Evolutionary conservation across 1,140 invertebrate species (phyloP).

Genomic region (Drosophila cardini): DNA sequence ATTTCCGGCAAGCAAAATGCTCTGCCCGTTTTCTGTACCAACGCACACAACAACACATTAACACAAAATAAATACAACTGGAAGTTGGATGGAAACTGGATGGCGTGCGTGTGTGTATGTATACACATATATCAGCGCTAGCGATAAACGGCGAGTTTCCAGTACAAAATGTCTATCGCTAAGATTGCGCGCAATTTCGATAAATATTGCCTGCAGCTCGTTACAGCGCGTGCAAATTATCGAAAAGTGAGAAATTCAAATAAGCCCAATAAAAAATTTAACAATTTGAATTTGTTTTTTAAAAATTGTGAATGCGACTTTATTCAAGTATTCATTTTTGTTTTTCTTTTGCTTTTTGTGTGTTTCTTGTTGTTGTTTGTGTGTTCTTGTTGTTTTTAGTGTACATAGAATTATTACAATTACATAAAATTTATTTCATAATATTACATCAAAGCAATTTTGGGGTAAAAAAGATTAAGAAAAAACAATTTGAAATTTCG

Average conservation of each 20-base stretch:
- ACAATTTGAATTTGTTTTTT: slow-evolving; percentile 14
- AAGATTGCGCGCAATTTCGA: slow-evolving; percentile 47
- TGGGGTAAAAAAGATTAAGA: slow-evolving; percentile 49
- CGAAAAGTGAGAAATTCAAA: neutral
- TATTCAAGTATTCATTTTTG: slow-evolving; percentile 80
- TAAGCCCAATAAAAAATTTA: slow-evolving; percentile 1
- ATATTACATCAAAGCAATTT: slow-evolving; percentile 73
- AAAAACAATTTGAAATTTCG: slow-evolving; percentile 83
- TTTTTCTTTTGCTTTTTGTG: slow-evolving; percentile 49
- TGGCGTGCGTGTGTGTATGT: slow-evolving; percentile 40
- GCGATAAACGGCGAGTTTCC: slow-evolving; percentile 22
- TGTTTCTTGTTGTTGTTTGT: slow-evolving; percentile 46
- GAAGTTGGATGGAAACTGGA: slow-evolving; percentile 42
- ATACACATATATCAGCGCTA: slow-evolving; percentile 28
- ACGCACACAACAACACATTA: slow-evolving; percentile 58
- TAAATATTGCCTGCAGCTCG: neutral
- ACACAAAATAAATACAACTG: slow-evolving; percentile 58
- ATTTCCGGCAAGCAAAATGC: slow-evolving; percentile 45
- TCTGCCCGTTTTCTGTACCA: slow-evolving; percentile 52
- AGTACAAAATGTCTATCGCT: slow-evolving; percentile 26
- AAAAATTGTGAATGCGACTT: slow-evolving; percentile 84
- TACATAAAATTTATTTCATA: slow-evolving; percentile 69
- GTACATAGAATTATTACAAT: slow-evolving; percentile 74
- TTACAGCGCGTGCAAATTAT: slow-evolving; percentile 2
- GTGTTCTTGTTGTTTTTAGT: slow-evolving; percentile 58